A percentile compares a stretch with the other conserved stretches of the same genome.
phyloP scores from a whole-genome alignment of 2,797 vertebrate species.

The Alfaro cultratus region DNA sequence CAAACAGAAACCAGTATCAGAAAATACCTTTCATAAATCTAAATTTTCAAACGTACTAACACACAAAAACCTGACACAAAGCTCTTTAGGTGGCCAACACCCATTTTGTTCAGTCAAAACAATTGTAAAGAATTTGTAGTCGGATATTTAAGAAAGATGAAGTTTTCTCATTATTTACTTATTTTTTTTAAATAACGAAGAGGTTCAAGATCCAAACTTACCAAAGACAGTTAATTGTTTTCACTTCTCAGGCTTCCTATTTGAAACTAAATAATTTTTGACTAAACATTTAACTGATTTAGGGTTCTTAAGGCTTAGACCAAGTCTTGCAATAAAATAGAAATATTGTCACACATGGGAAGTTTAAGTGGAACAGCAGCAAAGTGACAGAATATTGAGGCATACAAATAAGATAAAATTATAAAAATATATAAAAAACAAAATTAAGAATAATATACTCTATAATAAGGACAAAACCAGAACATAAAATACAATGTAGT shows the following conservation, averaged over 20 bases:
- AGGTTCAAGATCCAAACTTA: neutral
- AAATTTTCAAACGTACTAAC: neutral
- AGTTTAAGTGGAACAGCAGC: neutral
- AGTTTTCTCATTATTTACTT: neutral
- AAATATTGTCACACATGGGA: neutral
- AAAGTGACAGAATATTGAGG: neutral
- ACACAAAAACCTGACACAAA: neutral
- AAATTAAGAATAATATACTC: too few species aligned
- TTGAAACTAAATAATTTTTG: neutral
- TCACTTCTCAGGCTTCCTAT: neutral
- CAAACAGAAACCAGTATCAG: neutral
- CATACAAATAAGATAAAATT: neutral
- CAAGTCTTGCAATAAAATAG: neutral
- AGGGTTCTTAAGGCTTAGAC: neutral
- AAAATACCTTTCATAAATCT: neutral
- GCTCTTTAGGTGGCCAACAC: neutral
- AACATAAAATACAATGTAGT: neutral
- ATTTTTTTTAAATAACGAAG: neutral
- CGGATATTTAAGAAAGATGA: neutral
- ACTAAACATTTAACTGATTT: neutral
- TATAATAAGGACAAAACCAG: neutral
- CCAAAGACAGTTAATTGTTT: too few species aligned
- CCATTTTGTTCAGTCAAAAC: neutral
- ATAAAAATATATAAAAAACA: too few species aligned
- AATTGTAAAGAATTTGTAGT: neutral